A percentile compares a stretch with the other conserved stretches of the same genome.
Evolutionary conservation across 35 echinoderm and acorn worm genomes (phyloP).

Genomic region (Holothuria glaberrima): DNA sequence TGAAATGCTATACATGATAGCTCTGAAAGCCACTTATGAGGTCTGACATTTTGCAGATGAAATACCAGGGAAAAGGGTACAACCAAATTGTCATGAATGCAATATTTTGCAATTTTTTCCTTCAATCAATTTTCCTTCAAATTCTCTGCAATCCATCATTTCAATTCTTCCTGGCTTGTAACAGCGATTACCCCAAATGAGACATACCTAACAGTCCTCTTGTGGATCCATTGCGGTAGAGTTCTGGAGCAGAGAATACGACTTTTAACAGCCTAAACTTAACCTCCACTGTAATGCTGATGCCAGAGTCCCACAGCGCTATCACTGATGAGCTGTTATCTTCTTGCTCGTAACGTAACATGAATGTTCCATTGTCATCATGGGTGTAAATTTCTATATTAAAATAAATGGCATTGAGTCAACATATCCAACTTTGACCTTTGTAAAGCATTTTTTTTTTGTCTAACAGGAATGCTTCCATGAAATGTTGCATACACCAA

Average conservation of each 20-base stretch:
- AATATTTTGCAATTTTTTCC: too few species aligned
- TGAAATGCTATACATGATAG: too few species aligned
- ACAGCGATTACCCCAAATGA: background rate
- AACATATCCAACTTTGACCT: background rate
- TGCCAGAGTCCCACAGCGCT: slow-evolving; percentile 12
- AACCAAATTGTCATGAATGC: too few species aligned
- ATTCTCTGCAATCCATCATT: background rate
- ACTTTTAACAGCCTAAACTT: background rate
- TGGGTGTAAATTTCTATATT: background rate
- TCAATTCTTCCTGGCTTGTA: background rate
- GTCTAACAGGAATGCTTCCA: background rate
- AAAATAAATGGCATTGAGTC: background rate
- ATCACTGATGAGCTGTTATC: slow-evolving; percentile 5
- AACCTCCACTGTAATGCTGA: slow-evolving; percentile 22
- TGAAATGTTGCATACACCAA: background rate
- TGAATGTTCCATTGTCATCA: background rate
- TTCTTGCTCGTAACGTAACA: background rate
- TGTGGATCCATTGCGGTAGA: slow-evolving; percentile 30
- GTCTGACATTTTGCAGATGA: too few species aligned
- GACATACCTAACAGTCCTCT: slow-evolving; percentile 25
- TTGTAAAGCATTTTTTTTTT: background rate
- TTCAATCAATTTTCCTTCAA: too few species aligned
- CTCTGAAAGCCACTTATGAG: too few species aligned
- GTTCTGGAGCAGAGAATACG: slow-evolving; percentile 37
- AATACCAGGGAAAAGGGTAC: too few species aligned